Evolutionary conservation across 2,888 invertebrate genomes (phyloP).

Genomic region (Opisthograptis luteolata): DNA sequence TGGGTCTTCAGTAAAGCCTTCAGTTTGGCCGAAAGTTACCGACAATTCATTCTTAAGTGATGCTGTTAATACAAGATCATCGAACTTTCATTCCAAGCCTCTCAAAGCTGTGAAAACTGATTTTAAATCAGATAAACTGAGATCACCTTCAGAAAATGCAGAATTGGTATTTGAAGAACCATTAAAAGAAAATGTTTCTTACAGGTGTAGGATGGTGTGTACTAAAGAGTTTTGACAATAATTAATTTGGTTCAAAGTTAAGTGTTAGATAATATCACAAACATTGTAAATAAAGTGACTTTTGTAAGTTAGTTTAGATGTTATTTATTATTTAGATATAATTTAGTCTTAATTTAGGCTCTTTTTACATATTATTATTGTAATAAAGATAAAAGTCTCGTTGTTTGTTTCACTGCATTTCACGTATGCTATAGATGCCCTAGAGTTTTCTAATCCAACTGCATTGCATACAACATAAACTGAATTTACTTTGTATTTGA

Average conservation of each 20-base stretch:
- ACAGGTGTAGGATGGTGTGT: constrained; percentile 71
- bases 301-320: too few relatives aligned
- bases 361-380: too few relatives aligned
- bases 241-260: too few relatives aligned
- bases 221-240: constrained; percentile 47
- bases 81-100: background rate
- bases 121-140: constrained; percentile 42
- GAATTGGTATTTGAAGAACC: constrained; percentile 36
- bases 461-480: too few relatives aligned
- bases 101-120: constrained; percentile 25
- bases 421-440: too few relatives aligned
- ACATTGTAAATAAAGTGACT: background rate
- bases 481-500: too few relatives aligned
- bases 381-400: too few relatives aligned
- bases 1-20: background rate
- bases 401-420: too few relatives aligned
- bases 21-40: constrained; percentile 40
- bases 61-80: constrained; percentile 30
- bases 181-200: constrained; percentile 65
- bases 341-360: too few relatives aligned
- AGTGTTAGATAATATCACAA: too few relatives aligned
- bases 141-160: constrained; percentile 51
- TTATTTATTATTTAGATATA: background rate
- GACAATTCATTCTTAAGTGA: constrained; percentile 52
- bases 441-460: too few relatives aligned